Evolutionary conservation across 2,797 vertebrate species (phyloP).

Genomic region (Percopsis omiscomaycus): DNA sequence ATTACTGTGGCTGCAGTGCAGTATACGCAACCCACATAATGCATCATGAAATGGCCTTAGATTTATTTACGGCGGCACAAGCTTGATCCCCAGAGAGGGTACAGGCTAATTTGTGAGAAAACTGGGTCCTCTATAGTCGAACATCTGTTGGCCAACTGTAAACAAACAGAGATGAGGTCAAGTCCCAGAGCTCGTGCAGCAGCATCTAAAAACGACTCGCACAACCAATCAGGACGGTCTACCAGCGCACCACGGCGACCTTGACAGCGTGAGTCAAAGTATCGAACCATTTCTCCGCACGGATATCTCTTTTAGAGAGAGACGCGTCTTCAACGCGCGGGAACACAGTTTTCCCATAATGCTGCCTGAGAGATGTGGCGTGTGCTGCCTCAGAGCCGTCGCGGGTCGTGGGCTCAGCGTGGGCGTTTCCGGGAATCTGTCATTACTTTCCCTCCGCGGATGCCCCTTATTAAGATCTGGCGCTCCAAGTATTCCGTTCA

Average conservation of each 20-base stretch:
- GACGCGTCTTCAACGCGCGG: constrained; percentile 23
- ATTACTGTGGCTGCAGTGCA: constrained; percentile 4
- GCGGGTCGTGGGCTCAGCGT: constrained; percentile 43
- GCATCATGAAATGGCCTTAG: constrained; percentile 45
- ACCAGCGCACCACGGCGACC: constrained; percentile 20
- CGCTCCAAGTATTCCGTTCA: constrained; percentile 33
- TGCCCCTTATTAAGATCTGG: constrained; percentile 45
- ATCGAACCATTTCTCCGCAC: constrained; percentile 18
- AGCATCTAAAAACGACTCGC: constrained; percentile 61
- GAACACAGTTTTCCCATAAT: constrained; percentile 43
- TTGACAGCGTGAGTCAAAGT: constrained; percentile 20
- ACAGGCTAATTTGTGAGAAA: constrained; percentile 59
- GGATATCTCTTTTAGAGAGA: constrained; percentile 20
- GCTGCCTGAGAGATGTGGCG: constrained; percentile 37
- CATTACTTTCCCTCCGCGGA: constrained; percentile 49
- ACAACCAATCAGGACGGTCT: constrained; percentile 36
- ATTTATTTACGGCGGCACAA: constrained; percentile 51
- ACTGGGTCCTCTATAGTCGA: constrained; percentile 45
- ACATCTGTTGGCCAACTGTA: constrained; percentile 70
- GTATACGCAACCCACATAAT: constrained; percentile 42
- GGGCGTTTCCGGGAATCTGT: constrained; percentile 44
- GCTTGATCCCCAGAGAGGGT: constrained; percentile 55
- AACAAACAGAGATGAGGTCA: constrained; percentile 61
- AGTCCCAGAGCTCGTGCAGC: constrained; percentile 48
- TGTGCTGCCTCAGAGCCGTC: constrained; percentile 35